A percentile compares a stretch with the other conserved stretches of the same genome.
Conservation (phyloP, 30 jellyfish, hydroid and myxozoan genomes). For the Aurelia sp. region DNA sequence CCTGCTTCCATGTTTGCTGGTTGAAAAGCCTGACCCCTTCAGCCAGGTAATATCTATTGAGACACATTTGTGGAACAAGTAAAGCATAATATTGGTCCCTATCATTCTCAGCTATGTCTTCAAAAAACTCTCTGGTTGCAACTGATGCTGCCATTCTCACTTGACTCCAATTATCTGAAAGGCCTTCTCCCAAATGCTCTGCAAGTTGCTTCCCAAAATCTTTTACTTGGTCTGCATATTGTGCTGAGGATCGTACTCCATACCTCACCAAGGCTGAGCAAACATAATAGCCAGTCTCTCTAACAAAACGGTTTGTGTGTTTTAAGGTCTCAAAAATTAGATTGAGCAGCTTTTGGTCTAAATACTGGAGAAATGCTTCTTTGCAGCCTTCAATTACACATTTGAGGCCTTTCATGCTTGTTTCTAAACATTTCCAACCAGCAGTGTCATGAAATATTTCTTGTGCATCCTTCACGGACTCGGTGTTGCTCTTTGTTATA, state of each 20-base stretch:
- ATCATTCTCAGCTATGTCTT: constrained; percentile 71
- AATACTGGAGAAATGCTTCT: constrained; percentile 56
- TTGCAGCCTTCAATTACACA: constrained; percentile 95
- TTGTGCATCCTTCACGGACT: constrained; percentile 69
- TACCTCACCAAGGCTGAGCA: constrained; percentile 95
- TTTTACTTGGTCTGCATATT: constrained; percentile 49
- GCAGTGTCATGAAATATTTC: constrained; percentile 98
- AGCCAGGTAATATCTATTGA: constrained; percentile 93
- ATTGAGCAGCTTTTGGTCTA: constrained; percentile 78
- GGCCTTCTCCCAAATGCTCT: constrained; percentile 72
- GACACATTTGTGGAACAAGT: constrained; percentile 95
- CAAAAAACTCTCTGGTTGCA: constrained; percentile 95
- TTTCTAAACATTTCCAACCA: constrained; percentile 97
- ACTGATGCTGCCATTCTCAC: constrained; percentile 99
- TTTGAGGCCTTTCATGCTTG: constrained; percentile 97
- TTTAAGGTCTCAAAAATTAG: constrained; percentile 79
- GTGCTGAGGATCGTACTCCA: constrained; percentile 74
- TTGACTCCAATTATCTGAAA: constrained; percentile 99
- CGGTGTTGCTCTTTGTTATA: constrained; percentile 3
- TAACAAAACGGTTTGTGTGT: constrained; percentile 95
- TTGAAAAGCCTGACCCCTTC: constrained; percentile 97
- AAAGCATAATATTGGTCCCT: constrained; percentile 55
- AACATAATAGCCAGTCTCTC: constrained; percentile 95
- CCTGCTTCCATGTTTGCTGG: constrained; percentile 94
- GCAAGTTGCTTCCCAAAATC: constrained; percentile 86